Evolutionary conservation across 2,113 vertebrate species (phyloP).

Genomic region (Arenaria interpres): DNA sequence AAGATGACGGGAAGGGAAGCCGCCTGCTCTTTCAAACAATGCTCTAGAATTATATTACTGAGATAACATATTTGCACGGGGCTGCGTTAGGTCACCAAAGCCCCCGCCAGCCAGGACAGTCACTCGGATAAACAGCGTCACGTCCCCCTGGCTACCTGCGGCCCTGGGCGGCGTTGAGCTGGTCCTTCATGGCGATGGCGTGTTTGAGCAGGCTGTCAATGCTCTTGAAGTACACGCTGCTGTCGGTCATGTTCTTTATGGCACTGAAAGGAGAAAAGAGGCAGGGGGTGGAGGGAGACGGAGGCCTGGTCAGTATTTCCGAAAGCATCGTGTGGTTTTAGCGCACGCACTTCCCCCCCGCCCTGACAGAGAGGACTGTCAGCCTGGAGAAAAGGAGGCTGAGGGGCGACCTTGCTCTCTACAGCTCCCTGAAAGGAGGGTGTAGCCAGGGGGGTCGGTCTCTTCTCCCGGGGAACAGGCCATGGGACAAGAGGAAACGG

Average conservation of each 20-base stretch:
- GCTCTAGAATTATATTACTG: background rate
- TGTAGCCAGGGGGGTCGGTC: no score
- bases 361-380: no score
- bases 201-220: slow-evolving; percentile 88
- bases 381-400: no score
- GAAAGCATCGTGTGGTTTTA: accelerated
- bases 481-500: no score
- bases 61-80: background rate
- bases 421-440: no score
- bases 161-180: slow-evolving; percentile 83
- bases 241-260: slow-evolving; percentile 93
- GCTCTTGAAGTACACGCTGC: slow-evolving; percentile 91
- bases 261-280: slow-evolving; percentile 74
- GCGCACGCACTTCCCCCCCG: no score
- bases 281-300: background rate
- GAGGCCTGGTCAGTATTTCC: background rate
- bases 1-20: background rate
- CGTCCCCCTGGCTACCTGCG: slow-evolving; percentile 79
- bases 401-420: no score
- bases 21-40: background rate
- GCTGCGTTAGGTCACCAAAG: background rate
- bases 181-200: slow-evolving; percentile 85
- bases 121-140: background rate
- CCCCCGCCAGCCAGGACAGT: background rate
- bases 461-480: no score